Evolutionary conservation across 2,797 vertebrate genomes (phyloP).

Genomic region (Chiloscyllium punctatum): DNA sequence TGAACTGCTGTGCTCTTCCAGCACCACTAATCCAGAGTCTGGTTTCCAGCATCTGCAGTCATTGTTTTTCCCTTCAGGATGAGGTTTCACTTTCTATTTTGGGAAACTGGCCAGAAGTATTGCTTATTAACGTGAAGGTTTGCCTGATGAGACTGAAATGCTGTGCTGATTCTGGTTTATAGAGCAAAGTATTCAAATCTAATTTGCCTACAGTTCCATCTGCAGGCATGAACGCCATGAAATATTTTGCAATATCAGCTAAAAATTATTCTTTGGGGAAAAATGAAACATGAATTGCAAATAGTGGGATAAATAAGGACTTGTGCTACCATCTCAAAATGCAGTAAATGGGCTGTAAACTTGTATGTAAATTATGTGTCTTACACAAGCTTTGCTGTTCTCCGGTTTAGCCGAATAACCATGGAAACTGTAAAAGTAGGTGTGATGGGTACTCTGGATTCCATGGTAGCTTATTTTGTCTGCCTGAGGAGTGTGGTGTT

Average conservation of each 20-base stretch:
- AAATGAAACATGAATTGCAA: constrained; percentile 12
- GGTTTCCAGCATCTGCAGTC: no score
- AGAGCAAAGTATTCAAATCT: neutral
- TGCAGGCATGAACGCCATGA: neutral
- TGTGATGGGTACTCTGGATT: neutral
- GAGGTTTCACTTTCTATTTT: neutral
- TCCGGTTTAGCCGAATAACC: neutral
- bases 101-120: neutral
- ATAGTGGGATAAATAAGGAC: neutral
- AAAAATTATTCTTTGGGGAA: neutral
- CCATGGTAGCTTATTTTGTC: neutral
- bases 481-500: neutral
- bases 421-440: neutral
- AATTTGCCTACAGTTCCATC: neutral
- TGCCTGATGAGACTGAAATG: neutral
- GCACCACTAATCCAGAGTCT: no score
- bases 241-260: neutral
- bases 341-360: neutral
- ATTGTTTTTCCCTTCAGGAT: no score
- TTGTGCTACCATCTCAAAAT: neutral
- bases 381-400: neutral
- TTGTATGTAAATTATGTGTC: neutral
- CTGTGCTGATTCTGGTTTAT: neutral
- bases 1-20: no score
- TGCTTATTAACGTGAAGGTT: neutral